Base-by-base conservation (phyloP, 2,113 vertebrate genomes). In the Chaetops frenatus region DNA sequence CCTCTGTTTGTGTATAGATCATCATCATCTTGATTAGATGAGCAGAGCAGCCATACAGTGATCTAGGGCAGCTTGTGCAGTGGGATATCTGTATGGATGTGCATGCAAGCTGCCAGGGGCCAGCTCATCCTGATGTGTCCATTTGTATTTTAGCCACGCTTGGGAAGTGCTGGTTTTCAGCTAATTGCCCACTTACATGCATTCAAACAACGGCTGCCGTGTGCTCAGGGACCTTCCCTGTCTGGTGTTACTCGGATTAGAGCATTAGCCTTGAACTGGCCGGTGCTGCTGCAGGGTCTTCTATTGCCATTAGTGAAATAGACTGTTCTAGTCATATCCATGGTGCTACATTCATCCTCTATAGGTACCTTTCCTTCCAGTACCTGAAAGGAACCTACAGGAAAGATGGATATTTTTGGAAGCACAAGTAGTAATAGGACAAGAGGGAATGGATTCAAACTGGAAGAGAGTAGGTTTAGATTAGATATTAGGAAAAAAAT, bases 31-130 rank as follows among this genome's bases (percentile, higher is more conserved):
- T 29, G 25, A 23, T 57, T 17, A 24, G 76, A 11, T 66, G 50
- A 65, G 85, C 64, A 35, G 7, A 62, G 5, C 3, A 11, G 36
- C 58, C 1, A 7, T 9, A 10, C 9, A 27, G 65, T 51, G 83
- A 6, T 45, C 28, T 21, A 9, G 31, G 58, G 42, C 31, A 45
- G 12, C 13, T n/a, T 42, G 61, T 70, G 61, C 78, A 12, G 4
- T 15, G n/a, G 6, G n/a, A 3, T 56, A 3, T 35, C 27, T 24
- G 64, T 56, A 36, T 72, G 74, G 40, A 44, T 29, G 20, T 35
- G 45, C 94, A 45, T 0, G 0, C 11, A 1, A 6, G 36, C 56
- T 66, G 10, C 12, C 4, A 1, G 28, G 3, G 54, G 28, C 45
- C 3, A 4, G 60, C 51, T 90, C 21, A 1, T 28, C 21, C 0